phyloP scores from a whole-genome alignment of 2,113 vertebrate species.

The Apodemus speciosus region DNA sequence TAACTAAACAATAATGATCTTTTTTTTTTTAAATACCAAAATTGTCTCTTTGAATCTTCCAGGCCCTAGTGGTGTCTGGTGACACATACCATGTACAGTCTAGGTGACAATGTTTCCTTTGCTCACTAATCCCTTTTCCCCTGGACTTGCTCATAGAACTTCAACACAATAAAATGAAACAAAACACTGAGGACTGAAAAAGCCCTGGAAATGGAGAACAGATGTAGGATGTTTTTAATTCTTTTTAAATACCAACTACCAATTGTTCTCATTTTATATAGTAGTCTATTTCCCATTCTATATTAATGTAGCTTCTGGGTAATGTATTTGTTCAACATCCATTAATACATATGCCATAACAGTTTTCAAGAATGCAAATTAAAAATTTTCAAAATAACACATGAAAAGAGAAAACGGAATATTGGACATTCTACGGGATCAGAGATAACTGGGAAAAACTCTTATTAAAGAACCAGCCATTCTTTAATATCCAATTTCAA shows the following conservation, averaged over 20 bases:
- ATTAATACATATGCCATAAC: background rate
- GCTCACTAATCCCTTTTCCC: slow-evolving; percentile 45
- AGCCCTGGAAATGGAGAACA: slow-evolving; percentile 65
- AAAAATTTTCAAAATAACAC: slow-evolving; percentile 1
- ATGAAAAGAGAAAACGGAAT: slow-evolving; percentile 34
- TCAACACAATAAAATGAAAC: slow-evolving; percentile 59
- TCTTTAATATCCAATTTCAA: slow-evolving; percentile 6
- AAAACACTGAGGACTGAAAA: slow-evolving; percentile 39
- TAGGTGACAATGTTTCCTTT: slow-evolving; percentile 27
- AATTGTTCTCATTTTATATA: slow-evolving; percentile 60
- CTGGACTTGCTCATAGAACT: slow-evolving; percentile 35
- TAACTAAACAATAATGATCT: background rate
- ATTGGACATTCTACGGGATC: background rate
- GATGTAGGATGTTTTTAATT: slow-evolving; percentile 57
- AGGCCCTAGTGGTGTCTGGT: background rate
- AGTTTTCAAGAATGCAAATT: slow-evolving; percentile 29
- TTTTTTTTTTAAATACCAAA: slow-evolving; percentile 18
- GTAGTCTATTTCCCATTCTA: slow-evolving; percentile 28
- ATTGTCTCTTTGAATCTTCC: background rate
- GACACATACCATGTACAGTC: background rate
- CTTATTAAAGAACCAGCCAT: background rate
- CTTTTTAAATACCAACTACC: background rate
- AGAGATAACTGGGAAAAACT: background rate
- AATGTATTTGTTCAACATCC: slow-evolving; percentile 36
- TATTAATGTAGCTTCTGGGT: slow-evolving; percentile 34